Percentiles rank a stretch among this genome's conserved stretches.
Evolutionary conservation across 1,140 invertebrate genomes (phyloP).

Genomic region (Plodia interpunctella): DNA sequence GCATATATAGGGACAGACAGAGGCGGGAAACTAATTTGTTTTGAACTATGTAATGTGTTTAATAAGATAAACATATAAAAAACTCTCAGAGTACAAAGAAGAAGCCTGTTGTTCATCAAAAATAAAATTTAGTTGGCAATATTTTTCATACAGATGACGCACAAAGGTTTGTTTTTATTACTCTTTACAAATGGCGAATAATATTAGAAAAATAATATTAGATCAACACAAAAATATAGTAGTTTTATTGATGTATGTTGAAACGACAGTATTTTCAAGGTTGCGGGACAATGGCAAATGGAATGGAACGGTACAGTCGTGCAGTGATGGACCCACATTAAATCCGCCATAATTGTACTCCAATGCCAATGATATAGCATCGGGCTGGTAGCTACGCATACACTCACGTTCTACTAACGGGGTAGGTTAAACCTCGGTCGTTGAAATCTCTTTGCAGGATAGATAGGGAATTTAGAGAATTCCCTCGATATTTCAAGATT

Average conservation of each 20-base stretch:
- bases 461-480: background rate
- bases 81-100: too few relatives aligned
- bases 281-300: conserved; percentile 14
- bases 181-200: too few relatives aligned
- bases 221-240: background rate
- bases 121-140: too few relatives aligned
- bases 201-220: too few relatives aligned
- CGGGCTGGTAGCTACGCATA: background rate
- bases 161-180: too few relatives aligned
- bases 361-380: conserved; percentile 19
- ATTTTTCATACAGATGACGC: too few relatives aligned
- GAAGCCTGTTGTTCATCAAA: too few relatives aligned
- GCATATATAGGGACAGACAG: too few relatives aligned
- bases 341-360: conserved; percentile 19
- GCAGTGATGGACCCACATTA: conserved; percentile 19
- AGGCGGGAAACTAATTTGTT: too few relatives aligned
- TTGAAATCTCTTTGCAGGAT: background rate
- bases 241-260: background rate
- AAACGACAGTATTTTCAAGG: conserved; percentile 14
- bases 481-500: too few relatives aligned
- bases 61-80: too few relatives aligned
- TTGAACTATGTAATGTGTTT: too few relatives aligned
- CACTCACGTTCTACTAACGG: background rate
- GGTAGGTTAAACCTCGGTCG: background rate
- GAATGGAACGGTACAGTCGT: background rate